A percentile compares a stretch with the other conserved stretches of the same genome.
phyloP scores from a whole-genome alignment of 2,888 invertebrate genomes.

The Mesorhabditis sp. region DNA sequence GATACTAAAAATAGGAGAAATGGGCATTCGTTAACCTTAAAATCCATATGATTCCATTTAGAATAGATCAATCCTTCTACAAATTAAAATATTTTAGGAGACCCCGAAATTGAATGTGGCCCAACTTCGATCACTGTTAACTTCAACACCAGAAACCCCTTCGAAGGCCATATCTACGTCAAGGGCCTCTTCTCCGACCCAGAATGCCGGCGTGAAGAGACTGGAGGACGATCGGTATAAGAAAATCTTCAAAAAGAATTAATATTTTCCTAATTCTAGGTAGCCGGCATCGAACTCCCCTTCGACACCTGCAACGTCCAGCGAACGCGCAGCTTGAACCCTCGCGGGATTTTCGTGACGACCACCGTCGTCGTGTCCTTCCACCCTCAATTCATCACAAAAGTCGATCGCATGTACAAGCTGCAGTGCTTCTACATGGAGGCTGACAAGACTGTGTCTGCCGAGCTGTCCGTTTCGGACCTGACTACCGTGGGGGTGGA shows the following conservation, averaged over 20 bases:
- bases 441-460: conserved; percentile 56
- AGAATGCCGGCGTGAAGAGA: background rate
- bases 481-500: conserved; percentile 56
- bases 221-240: background rate
- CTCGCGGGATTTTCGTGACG: conserved; percentile 55
- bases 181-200: conserved; percentile 10
- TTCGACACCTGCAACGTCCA: conserved; percentile 57
- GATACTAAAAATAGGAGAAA: too few species aligned
- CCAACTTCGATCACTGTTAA: conserved; percentile 55
- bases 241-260: background rate
- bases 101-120: conserved; percentile 58
- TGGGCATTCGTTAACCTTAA: too few species aligned
- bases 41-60: background rate
- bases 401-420: conserved; percentile 49
- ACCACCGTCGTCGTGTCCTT: conserved; percentile 58
- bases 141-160: conserved; percentile 57
- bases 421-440: conserved; percentile 59
- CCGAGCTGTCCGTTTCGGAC: conserved; percentile 55
- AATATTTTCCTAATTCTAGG: conserved; percentile 18
- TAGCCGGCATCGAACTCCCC: conserved; percentile 56
- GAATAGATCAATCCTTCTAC: background rate
- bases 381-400: conserved; percentile 58
- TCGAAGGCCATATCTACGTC: conserved; percentile 45
- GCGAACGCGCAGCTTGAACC: conserved; percentile 56
- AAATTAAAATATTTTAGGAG: conserved; percentile 56